Conservation (phyloP, 1,140 invertebrate species). For the Glossosoma conforme region DNA sequence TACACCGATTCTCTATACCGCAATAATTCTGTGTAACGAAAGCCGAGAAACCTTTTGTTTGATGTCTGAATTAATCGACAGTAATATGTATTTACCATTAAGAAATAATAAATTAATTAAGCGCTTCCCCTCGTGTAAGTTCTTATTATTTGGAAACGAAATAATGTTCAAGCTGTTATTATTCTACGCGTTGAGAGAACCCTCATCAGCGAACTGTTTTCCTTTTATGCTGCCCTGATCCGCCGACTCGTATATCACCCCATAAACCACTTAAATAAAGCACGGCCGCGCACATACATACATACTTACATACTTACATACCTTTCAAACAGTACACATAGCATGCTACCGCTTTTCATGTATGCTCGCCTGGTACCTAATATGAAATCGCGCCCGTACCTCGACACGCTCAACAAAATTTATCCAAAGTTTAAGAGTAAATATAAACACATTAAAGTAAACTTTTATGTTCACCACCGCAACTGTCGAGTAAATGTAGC, state of each 20-base stretch:
- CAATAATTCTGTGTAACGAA: too few relatives aligned
- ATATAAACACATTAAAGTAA: constrained; percentile 14
- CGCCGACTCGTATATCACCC: constrained; percentile 30
- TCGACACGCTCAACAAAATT: background rate
- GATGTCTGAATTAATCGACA: too few relatives aligned
- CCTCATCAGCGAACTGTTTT: constrained; percentile 8
- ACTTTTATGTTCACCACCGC: constrained; percentile 1
- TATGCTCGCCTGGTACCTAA: constrained; percentile 2
- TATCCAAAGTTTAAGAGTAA: background rate
- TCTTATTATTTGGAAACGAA: too few relatives aligned
- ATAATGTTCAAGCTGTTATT: too few relatives aligned
- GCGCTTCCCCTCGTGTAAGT: too few relatives aligned
- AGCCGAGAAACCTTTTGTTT: too few relatives aligned
- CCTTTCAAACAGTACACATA: too few relatives aligned
- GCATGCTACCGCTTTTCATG: background rate
- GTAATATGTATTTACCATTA: too few relatives aligned
- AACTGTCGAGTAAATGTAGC: constrained; percentile 9
- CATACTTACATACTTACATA: too few relatives aligned
- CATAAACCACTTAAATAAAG: constrained; percentile 32
- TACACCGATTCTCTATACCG: too few relatives aligned
- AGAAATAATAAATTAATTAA: too few relatives aligned
- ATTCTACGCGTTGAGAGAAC: too few relatives aligned
- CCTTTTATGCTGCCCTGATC: constrained; percentile 22
- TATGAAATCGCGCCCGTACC: constrained; percentile 12
- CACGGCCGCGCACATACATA: constrained; percentile 19